phyloP scores from a whole-genome alignment of 2,113 vertebrate genomes.

The Phaethon lepturus region DNA sequence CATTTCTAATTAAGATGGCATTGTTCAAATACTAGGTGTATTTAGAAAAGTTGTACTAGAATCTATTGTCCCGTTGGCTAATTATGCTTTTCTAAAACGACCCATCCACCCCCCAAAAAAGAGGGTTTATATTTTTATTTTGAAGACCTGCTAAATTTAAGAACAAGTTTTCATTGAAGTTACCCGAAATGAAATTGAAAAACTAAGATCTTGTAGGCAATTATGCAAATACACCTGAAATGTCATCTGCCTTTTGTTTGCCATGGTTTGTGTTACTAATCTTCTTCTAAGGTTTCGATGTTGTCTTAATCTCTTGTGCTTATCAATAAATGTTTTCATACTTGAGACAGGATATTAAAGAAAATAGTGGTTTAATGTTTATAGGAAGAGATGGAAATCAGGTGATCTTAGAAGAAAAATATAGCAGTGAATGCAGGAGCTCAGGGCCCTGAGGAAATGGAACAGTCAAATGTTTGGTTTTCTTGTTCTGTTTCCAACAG shows the following conservation, averaged over 20 bases:
- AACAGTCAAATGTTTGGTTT: background rate
- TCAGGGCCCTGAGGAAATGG: background rate
- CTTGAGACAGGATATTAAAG: conserved; percentile 19
- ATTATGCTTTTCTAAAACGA: background rate
- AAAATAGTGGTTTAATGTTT: background rate
- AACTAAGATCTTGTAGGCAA: background rate
- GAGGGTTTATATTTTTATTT: background rate
- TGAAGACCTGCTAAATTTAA: background rate
- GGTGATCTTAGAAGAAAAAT: background rate
- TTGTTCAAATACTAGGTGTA: conserved; percentile 64
- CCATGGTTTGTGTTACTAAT: conserved; percentile 75
- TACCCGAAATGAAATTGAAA: background rate
- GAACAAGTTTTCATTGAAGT: background rate
- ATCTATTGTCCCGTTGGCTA: background rate
- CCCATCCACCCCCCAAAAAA: background rate
- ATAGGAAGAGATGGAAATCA: conserved; percentile 32
- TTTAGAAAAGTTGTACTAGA: conserved; percentile 35
- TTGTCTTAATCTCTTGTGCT: conserved; percentile 68
- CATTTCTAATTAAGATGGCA: conserved; percentile 71
- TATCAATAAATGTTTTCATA: conserved; percentile 55
- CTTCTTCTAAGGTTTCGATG: conserved; percentile 50
- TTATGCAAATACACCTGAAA: conserved; percentile 69
- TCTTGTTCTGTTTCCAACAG: conserved; percentile 58
- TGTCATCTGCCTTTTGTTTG: conserved; percentile 76
- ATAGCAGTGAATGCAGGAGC: background rate